phyloP scores from a whole-genome alignment of 2,113 vertebrate genomes.

The Paramisgurnus dabryanus region DNA sequence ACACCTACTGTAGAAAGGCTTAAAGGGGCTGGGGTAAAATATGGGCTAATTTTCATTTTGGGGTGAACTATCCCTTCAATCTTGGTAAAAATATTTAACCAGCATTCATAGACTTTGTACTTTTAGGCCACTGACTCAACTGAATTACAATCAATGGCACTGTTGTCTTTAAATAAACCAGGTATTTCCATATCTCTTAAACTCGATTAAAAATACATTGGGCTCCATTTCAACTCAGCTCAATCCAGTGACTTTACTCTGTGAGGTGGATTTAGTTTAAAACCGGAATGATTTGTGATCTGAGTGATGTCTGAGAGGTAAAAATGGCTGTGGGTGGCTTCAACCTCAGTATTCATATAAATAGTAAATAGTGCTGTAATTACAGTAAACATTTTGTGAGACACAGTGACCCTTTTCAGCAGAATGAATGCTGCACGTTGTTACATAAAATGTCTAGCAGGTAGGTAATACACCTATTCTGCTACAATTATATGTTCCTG shows the following conservation, averaged over 20 bases:
- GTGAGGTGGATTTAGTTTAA: background rate
- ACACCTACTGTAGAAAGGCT: too few species aligned
- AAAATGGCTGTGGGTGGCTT: background rate
- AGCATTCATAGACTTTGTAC: too few species aligned
- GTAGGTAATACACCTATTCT: background rate
- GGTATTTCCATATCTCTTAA: too few species aligned
- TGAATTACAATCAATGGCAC: too few species aligned
- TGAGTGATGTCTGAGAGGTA: background rate
- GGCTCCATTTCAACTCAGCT: background rate
- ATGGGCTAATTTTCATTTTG: too few species aligned
- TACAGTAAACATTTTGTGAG: conserved; percentile 1
- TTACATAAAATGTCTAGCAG: conserved; percentile 4
- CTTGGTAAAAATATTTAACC: background rate
- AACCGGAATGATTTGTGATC: background rate
- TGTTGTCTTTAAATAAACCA: too few species aligned
- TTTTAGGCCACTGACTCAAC: too few species aligned
- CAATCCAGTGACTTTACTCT: too few species aligned
- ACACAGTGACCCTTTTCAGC: background rate
- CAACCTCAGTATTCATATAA: background rate
- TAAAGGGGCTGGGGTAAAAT: too few species aligned
- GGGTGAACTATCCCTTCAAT: background rate
- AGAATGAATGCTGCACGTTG: background rate
- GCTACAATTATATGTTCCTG: too few species aligned
- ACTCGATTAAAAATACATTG: background rate
- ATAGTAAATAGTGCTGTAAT: background rate